Conservation (phyloP, 2,888 invertebrate species). For the Drosophila histrio region DNA sequence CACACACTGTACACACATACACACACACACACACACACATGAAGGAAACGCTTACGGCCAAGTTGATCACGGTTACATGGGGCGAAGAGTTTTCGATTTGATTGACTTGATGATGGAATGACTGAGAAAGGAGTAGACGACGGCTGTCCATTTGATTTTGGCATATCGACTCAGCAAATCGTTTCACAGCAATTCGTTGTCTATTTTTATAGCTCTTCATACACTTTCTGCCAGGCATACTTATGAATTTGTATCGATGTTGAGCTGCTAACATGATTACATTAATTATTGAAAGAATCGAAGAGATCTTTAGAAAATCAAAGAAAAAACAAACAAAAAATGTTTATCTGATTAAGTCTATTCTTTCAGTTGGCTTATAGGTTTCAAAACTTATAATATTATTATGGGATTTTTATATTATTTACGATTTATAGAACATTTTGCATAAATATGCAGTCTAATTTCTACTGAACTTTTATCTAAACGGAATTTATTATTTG, state of each 20-base stretch:
- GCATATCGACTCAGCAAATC: conserved; percentile 54
- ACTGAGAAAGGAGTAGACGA: conserved; percentile 1
- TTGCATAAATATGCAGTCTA: not conserved
- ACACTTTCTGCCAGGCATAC: conserved; percentile 3
- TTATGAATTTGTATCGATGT: not conserved
- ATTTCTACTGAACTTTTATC: not conserved
- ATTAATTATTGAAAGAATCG: not conserved
- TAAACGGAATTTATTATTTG: not conserved
- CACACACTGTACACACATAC: conserved; percentile 34
- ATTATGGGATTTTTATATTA: not conserved
- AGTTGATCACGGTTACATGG: conserved; percentile 37
- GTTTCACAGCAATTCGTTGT: conserved; percentile 31
- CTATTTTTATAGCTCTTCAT: conserved; percentile 36
- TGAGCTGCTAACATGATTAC: not conserved
- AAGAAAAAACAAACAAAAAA: not conserved
- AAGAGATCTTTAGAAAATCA: not conserved
- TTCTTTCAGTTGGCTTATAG: not conserved
- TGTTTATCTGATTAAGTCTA: not conserved
- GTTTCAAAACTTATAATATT: not conserved
- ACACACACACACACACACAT: conserved; percentile 1
- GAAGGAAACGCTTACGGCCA: conserved; percentile 22
- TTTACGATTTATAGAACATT: not conserved
- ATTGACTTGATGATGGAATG: conserved; percentile 3
- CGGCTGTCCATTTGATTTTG: conserved; percentile 46
- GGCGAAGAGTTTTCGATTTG: conserved; percentile 27